Conservation (phyloP, 2,113 vertebrate genomes). For the Phrynocephalus versicolor region DNA sequence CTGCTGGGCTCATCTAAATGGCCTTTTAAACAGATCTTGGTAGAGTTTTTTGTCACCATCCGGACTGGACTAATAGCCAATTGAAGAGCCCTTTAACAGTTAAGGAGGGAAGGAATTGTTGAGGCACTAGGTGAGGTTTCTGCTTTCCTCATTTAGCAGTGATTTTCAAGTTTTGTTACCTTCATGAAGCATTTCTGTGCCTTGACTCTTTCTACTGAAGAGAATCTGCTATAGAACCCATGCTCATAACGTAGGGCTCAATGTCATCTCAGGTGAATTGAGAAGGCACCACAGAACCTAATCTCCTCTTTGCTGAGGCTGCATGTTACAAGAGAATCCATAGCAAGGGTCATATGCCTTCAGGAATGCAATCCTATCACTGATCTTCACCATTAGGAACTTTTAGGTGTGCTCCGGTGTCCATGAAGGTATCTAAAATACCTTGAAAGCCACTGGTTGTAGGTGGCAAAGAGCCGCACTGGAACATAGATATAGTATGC, state of each 20-base stretch:
- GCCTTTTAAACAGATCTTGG: no score
- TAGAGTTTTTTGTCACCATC: neutral
- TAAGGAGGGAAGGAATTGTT: neutral
- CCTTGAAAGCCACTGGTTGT: neutral
- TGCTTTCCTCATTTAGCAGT: no score
- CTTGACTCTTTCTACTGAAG: no score
- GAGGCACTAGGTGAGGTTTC: neutral
- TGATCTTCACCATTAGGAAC: neutral
- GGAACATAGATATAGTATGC: no score
- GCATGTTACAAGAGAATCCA: neutral
- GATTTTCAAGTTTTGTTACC: neutral
- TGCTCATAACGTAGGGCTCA: neutral
- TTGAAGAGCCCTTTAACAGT: neutral
- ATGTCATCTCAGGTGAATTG: neutral
- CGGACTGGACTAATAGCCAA: neutral
- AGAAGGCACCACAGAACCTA: neutral
- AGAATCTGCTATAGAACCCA: no score
- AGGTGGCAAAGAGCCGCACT: no score
- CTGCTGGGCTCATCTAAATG: neutral
- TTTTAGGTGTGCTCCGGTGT: no score
- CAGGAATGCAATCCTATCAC: neutral
- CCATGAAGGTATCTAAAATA: no score
- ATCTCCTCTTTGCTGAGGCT: neutral
- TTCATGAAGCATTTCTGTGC: neutral
- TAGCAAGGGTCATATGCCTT: neutral